Evolutionary conservation across 2,113 vertebrate species (phyloP), one percentile per base, ranked within the genome.

Genomic region (Sula dactylatra): DNA sequence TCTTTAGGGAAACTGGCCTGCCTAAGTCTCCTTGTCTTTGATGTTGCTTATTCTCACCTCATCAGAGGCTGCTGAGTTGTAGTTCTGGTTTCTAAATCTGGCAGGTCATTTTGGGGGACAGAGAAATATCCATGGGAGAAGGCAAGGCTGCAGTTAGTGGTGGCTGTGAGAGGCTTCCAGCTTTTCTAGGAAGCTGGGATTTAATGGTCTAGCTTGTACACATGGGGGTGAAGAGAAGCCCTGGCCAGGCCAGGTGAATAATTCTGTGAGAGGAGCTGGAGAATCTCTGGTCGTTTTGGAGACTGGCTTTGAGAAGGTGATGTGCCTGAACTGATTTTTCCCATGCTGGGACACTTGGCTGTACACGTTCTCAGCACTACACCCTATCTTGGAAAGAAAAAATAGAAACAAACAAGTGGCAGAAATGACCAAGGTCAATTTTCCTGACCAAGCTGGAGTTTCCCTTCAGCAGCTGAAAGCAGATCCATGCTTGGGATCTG

Each of bases 381-480:
- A 3, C 42, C 16, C 12, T 83, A 9, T 71, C 80, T 52, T 24
- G 36, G 58, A 90, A 94, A 89, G 20, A 17, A 54, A 34, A n/a
- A 52, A 45, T 45, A 42, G 14, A 42, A 52, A 44, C 7, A 20
- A 52, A 25, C 18, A 91, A 77, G 34, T 22, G 45, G n/a, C 36
- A 52, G 54, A 91, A 72, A 32, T 82, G n/a, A 49, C 89, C 55
- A 82, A 69, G 78, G 66, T 94, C 76, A 66, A 3, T 85, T 93
- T 90, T 86, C 79, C 88, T 81, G 47, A 45, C 58, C 59, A 83
- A 56, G 62, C 58, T 84, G 82, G 94, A 91, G 84, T 95, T 90
- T 94, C 84, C 89, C 87, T 94, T 92, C 66, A 93, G 87, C 81
- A 94, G 78, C 73, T 93, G 94, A 90, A 93, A 94, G 86, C 59